Conservation (phyloP, 2,113 vertebrate genomes). For the Mustela lutreola region DNA sequence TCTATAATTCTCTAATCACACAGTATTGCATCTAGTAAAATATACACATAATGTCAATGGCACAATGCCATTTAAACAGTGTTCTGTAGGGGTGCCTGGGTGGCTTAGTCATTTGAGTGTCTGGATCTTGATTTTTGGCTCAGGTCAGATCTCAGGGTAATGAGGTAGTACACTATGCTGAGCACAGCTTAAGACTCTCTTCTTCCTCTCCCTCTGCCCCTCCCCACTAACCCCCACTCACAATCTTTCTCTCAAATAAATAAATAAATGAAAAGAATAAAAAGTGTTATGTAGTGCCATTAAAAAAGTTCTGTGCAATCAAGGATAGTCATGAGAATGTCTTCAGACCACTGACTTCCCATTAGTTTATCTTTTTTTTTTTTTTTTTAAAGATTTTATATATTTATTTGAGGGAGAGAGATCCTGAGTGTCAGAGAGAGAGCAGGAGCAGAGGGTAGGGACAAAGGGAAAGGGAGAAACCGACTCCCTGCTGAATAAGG, state of each 20-base stretch:
- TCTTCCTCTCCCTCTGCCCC: background rate
- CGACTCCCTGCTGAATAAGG: too few relatives aligned
- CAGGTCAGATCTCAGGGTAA: background rate
- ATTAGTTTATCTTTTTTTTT: background rate
- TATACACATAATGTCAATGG: background rate
- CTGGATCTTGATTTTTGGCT: background rate
- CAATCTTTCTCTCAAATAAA: too few relatives aligned
- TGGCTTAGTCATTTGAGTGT: background rate
- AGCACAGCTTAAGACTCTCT: background rate
- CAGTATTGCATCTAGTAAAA: background rate
- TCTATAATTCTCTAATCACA: constrained; percentile 2
- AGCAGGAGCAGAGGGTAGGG: too few relatives aligned
- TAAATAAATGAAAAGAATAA: too few relatives aligned
- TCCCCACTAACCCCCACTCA: too few relatives aligned
- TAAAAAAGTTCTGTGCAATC: background rate
- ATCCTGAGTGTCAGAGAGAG: too few relatives aligned
- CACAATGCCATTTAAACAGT: background rate
- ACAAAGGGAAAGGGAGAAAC: too few relatives aligned
- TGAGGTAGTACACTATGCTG: background rate
- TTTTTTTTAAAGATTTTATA: too few relatives aligned
- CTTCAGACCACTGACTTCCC: background rate
- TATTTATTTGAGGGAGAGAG: too few relatives aligned
- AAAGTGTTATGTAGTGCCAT: background rate
- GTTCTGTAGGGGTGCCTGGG: background rate
- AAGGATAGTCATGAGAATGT: background rate